A percentile compares a stretch with the other conserved stretches of the same genome.
Evolutionary conservation across 1,140 invertebrate genomes (phyloP).

Genomic region (Polyergus mexicanus): DNA sequence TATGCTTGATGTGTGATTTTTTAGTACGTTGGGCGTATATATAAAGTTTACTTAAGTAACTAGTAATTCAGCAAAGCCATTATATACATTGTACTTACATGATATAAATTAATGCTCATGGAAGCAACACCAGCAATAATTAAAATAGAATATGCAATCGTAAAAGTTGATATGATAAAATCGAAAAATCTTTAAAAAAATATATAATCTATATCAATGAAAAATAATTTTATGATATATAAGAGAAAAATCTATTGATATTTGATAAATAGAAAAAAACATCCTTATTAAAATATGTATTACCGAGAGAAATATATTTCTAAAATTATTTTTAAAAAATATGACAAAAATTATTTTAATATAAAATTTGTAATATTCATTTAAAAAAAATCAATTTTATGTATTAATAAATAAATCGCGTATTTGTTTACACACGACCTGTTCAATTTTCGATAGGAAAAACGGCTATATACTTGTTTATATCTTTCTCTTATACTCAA

Average conservation of each 20-base stretch:
- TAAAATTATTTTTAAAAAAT: not conserved
- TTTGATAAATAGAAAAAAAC: not conserved
- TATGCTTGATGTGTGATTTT: not conserved
- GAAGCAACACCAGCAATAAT: not conserved
- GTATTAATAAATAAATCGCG: not conserved
- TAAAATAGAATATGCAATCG: not conserved
- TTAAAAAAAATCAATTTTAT: not conserved
- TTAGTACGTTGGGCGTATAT: not conserved
- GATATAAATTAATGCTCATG: not conserved
- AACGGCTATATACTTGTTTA: not conserved
- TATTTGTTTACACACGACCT: not conserved
- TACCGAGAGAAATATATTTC: not conserved
- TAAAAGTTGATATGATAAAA: not conserved
- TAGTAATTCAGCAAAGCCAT: not conserved
- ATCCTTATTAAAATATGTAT: not conserved
- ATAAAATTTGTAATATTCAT: not conserved
- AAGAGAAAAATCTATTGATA: not conserved
- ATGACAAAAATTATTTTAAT: not conserved
- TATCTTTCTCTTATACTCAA: not conserved
- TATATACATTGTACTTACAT: constrained; percentile 38
- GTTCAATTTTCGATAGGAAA: not conserved
- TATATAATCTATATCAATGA: not conserved
- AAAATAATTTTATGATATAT: not conserved
- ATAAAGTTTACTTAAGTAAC: constrained; percentile 42
- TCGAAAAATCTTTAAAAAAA: constrained; percentile 1